phyloP scores from a whole-genome alignment of 2,797 vertebrate species.

The Danio jaintianensis region DNA sequence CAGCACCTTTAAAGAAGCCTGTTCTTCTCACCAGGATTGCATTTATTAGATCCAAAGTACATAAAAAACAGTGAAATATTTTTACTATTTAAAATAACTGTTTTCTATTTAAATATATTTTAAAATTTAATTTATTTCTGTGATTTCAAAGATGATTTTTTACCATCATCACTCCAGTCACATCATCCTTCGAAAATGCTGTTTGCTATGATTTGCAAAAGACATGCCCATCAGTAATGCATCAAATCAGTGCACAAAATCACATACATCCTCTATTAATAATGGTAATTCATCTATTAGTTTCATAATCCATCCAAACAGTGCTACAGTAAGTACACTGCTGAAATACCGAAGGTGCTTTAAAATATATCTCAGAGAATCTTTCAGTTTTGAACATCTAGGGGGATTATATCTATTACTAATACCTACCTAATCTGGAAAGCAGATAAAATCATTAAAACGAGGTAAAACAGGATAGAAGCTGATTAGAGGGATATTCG shows the following conservation, averaged over 20 bases:
- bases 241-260: background rate
- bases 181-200: too few relatives aligned
- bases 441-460: slow-evolving; percentile 13
- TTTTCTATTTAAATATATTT: too few relatives aligned
- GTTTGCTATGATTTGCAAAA: background rate
- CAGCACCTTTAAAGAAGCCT: too few relatives aligned
- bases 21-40: too few relatives aligned
- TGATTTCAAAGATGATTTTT: too few relatives aligned
- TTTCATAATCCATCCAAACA: slow-evolving; percentile 15
- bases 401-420: slow-evolving; percentile 13
- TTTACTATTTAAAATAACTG: background rate
- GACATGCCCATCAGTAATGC: background rate
- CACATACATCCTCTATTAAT: background rate
- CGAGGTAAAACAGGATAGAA: slow-evolving; percentile 17
- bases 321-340: background rate
- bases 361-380: slow-evolving; percentile 11
- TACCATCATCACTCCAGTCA: too few relatives aligned
- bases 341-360: background rate
- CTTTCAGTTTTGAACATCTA: slow-evolving; percentile 12
- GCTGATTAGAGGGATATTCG: slow-evolving; percentile 26
- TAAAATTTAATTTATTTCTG: too few relatives aligned
- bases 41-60: too few relatives aligned
- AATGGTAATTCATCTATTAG: background rate
- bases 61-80: too few relatives aligned
- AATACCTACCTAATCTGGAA: slow-evolving; percentile 28